Evolutionary conservation across 2,888 invertebrate species (phyloP).

Genomic region (Latrodectus hesperus): DNA sequence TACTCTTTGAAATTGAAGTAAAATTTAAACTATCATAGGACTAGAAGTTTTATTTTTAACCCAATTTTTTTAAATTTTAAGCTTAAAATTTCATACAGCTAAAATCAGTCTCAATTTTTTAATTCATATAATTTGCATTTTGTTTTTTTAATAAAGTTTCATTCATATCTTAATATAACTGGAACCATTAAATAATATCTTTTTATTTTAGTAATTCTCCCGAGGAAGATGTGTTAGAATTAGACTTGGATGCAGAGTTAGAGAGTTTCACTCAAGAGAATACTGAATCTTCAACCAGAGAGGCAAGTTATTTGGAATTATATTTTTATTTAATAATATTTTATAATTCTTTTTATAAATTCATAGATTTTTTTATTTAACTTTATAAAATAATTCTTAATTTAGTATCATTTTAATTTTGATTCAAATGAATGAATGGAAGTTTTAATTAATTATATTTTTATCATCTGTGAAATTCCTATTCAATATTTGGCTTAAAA

Average conservation of each 20-base stretch:
- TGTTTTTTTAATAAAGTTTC: background rate
- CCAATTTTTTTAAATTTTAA: background rate
- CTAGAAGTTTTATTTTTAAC: too few relatives aligned
- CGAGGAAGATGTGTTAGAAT: slow-evolving; percentile 63
- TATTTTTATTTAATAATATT: background rate
- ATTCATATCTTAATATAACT: background rate
- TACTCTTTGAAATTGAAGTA: too few relatives aligned
- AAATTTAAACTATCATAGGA: too few relatives aligned
- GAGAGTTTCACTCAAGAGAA: slow-evolving; percentile 62
- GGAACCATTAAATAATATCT: too few relatives aligned
- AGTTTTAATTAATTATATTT: too few relatives aligned
- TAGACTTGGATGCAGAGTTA: slow-evolving; percentile 60
- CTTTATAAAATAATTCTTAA: too few relatives aligned
- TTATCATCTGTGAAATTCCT: background rate
- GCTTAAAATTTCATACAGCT: background rate
- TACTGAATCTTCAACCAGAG: slow-evolving; percentile 17
- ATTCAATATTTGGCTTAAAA: too few relatives aligned
- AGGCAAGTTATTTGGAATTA: slow-evolving; percentile 19
- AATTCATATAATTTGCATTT: background rate
- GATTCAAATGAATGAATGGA: too few relatives aligned
- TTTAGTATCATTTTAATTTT: too few relatives aligned
- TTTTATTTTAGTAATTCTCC: slow-evolving; percentile 8
- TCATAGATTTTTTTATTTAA: too few relatives aligned
- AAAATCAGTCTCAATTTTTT: background rate
- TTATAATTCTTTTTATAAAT: too few relatives aligned